These are phyloP conservation scores for Xiphorhynchus erythropygius DNA, from an alignment of 2,797 vertebrate genomes.

Conservation along the genomic window DNA sequence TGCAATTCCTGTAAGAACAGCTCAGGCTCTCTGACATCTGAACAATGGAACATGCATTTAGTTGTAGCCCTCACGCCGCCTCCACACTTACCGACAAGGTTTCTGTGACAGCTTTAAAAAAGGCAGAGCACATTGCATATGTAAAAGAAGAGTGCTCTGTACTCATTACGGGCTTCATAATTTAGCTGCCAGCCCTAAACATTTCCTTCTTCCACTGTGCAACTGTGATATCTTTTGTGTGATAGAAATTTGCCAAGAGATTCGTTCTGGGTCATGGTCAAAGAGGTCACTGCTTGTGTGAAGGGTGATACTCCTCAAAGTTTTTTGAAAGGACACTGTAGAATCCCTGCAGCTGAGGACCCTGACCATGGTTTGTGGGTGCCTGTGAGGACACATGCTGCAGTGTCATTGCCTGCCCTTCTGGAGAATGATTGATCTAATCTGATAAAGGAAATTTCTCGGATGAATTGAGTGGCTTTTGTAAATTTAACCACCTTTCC, in stretches of 20 bases:
- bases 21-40: constrained; percentile 59
- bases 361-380: neutral
- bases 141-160: constrained; percentile 40
- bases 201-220: neutral
- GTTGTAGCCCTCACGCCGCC: constrained; percentile 46
- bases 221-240: neutral
- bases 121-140: constrained; percentile 44
- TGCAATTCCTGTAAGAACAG: neutral
- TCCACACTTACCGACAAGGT: constrained; percentile 1
- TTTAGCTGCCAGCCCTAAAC: constrained; percentile 36
- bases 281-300: neutral
- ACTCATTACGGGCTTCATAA: constrained; percentile 38
- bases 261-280: neutral
- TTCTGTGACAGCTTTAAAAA: constrained; percentile 61
- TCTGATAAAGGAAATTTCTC: neutral
- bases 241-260: neutral
- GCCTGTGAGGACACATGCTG: neutral
- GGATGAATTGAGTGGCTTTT: neutral
- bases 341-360: neutral
- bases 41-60: constrained; percentile 63
- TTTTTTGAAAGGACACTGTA: neutral
- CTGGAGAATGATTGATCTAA: neutral
- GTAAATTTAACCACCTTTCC: neutral
- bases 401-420: neutral
- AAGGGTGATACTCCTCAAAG: neutral